Base-by-base conservation (phyloP, 30 jellyfish, hydroid and myxozoan species). In the Hydractinia echinata region DNA sequence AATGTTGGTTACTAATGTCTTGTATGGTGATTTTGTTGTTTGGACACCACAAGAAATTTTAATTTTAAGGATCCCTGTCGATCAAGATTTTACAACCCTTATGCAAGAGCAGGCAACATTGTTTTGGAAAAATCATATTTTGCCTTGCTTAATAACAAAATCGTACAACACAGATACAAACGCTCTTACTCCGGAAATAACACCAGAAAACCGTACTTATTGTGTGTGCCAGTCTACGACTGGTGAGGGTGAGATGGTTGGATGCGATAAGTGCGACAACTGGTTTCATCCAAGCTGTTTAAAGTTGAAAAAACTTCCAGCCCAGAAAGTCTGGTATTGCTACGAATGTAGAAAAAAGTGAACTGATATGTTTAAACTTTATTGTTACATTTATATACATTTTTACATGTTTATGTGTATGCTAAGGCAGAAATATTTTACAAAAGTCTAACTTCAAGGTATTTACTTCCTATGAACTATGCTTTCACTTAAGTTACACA, bases 401-500 rank as follows among this genome's bases (percentile, higher is more conserved):
- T 30, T 30, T 30, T 30, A 30, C 44, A 30, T 30, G 44, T 30
- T 30, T 30, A 30, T 30, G 44, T 30, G 44, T 30, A 30, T 30
- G 44, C 44, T 30, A 30, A 30, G 44, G 44, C 44, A 30, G 44
- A 30, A 30, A 30, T 30, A 30, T 30, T 30, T 30, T 30, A 30
- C 44, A 30, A 30, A 30, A 30, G 44, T 30, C 44, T 30, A 30
- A 30, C 44, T 30, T 30, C 44, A 30, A 30, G 44, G 44, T 30
- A 60, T 13, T 8, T 82, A 15, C 72, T 82, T 71, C 19, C 61
- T 76, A 55, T 56, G 76, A 3, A 83, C 89, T 5, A 83, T 76
- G 82, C 92, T 55, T 74, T 76, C 83, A 30, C 9, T 67, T 15
- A 83, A 55, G 39, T 83, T 83, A 16, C 83, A 54, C 69, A 83